phyloP scores from a whole-genome alignment of 2,113 vertebrate species.

The Anguilla japonica region DNA sequence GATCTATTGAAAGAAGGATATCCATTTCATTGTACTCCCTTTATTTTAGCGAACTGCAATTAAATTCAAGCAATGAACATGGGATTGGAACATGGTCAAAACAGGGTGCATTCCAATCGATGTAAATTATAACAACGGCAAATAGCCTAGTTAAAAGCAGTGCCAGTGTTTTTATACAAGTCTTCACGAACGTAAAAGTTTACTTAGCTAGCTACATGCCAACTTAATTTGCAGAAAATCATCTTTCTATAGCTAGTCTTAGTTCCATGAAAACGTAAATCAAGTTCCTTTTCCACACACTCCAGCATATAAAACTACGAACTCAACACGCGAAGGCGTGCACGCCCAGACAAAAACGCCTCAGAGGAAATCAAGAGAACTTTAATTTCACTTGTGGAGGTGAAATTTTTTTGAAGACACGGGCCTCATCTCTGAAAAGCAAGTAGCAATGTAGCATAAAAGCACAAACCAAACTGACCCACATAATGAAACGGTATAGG shows the following conservation, averaged over 20 bases:
- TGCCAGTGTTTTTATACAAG: too few species aligned
- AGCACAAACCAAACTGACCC: conserved; percentile 12
- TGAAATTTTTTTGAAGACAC: background rate
- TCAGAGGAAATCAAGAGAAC: background rate
- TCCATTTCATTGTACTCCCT: too few species aligned
- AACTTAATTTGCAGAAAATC: background rate
- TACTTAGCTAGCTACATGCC: background rate
- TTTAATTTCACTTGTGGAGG: background rate
- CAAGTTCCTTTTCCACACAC: background rate
- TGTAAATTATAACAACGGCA: background rate
- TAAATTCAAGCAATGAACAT: background rate
- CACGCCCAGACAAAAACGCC: background rate
- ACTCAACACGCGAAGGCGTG: background rate
- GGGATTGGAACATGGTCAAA: background rate
- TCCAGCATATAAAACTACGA: background rate
- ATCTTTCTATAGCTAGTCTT: background rate
- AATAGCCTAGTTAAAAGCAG: too few species aligned
- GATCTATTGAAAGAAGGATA: too few species aligned
- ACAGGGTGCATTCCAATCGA: background rate
- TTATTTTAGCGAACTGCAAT: too few species aligned
- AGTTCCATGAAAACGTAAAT: background rate
- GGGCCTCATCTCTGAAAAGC: background rate
- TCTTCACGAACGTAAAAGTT: too few species aligned
- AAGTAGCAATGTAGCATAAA: too few species aligned
- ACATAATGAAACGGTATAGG: conserved; percentile 7